These are phyloP conservation scores for Pogonophryne albipinna DNA, from an alignment of 2,797 vertebrate species.

Conservation along the genomic window DNA sequence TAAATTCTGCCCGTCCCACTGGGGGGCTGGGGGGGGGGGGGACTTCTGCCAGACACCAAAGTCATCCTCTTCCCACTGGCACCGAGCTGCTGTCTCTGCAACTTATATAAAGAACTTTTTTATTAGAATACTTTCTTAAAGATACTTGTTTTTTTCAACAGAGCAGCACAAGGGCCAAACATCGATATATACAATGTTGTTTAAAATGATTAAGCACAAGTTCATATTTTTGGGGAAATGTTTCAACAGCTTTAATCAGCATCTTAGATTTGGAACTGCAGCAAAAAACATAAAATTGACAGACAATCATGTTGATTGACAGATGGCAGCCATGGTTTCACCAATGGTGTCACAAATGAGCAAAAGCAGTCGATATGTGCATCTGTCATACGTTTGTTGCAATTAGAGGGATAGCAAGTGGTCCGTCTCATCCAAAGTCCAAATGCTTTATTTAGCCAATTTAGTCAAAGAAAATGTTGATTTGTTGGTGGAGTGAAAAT, in stretches of 20 bases:
- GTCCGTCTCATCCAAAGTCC: not conserved
- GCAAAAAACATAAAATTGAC: not conserved
- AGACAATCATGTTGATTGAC: not conserved
- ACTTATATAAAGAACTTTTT: constrained; percentile 61
- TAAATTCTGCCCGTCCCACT: constrained; percentile 72
- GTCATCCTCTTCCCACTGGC: constrained; percentile 64
- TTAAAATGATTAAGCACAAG: not conserved
- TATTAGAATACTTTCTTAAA: constrained; percentile 33
- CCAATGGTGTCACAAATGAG: too few species aligned
- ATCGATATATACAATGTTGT: constrained; percentile 4
- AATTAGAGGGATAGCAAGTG: not conserved
- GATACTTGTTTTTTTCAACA: constrained; percentile 35
- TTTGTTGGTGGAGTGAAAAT: too few species aligned
- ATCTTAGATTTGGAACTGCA: not conserved
- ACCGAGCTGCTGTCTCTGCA: constrained; percentile 65
- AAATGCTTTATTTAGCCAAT: too few species aligned
- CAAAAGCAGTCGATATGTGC: not conserved
- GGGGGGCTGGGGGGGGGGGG: constrained; percentile 48
- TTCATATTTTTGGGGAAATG: not conserved
- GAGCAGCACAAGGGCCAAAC: constrained; percentile 26
- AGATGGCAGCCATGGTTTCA: not conserved
- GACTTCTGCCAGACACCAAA: constrained; percentile 72
- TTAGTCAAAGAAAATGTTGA: too few species aligned
- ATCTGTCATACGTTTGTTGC: not conserved
- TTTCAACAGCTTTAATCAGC: not conserved